Base-by-base conservation (phyloP, 1,140 invertebrate species). In the Atta colombica region DNA sequence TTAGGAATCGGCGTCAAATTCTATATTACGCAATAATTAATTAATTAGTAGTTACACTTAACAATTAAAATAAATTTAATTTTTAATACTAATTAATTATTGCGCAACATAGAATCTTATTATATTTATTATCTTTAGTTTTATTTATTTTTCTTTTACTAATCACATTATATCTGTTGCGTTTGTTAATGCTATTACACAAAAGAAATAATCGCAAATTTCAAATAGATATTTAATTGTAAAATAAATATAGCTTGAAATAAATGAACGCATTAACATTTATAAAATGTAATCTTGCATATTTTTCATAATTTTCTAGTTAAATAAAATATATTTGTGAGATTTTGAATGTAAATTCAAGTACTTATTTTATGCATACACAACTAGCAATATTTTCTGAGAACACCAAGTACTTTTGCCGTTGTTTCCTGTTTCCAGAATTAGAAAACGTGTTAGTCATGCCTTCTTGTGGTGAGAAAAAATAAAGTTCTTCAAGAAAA, bases 381-480 rank as follows among this genome's bases (percentile, higher is more conserved):
- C 6, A n/a, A 39, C 31, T 25, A 1, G 16, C 25, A 1, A 49
- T 77, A 65, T 77, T 35, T 65, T 49, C 18, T 8, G 18, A 65
- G 75, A 77, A 77, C 10, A 65, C 18, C 39, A 39, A 39, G 35
- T 75, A 75, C 3, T 18, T n/a, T 0, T n/a, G 3, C n/a, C 14
- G 35, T 55, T 60, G 55, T 77, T 77, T 77, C 21, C 21, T 45
- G 58, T 65, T 65, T 77, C 25, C 16, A 39, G 75, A 65, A 77
- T 77, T 77, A 58, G 12, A 77, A 60, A 77, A 45, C 58, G 25
- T 77, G 49, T 21, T 45, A 12, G n/a, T 77, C 45, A 31, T 39
- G 39, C 18, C 31, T 58, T 71, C n/a, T 28, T 45, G 49, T 35
- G 3, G n/a, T 1, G 8, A 81, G 21, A 80, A 71, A 45, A 45